phyloP scores from a whole-genome alignment of 2,888 invertebrate genomes.

The Ptilodon capucinus region DNA sequence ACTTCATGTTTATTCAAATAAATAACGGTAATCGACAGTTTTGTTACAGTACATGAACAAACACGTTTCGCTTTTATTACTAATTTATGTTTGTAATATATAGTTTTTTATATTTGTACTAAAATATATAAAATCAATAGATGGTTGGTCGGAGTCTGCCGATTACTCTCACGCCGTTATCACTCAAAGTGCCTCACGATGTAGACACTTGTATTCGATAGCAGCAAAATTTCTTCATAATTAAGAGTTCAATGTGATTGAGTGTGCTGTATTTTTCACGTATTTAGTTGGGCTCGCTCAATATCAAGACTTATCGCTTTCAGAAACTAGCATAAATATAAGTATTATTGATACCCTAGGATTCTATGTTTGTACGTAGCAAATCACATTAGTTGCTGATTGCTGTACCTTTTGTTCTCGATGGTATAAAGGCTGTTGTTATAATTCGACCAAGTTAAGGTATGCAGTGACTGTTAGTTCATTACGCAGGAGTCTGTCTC shows the following conservation, averaged over 20 bases:
- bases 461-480: constrained; percentile 56
- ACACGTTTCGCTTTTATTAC: constrained; percentile 69
- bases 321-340: constrained; percentile 69
- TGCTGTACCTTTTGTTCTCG: constrained; percentile 71
- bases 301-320: constrained; percentile 79
- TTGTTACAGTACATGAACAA: constrained; percentile 63
- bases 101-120: constrained; percentile 33
- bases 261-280: constrained; percentile 70
- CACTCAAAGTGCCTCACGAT: constrained; percentile 51
- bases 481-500: constrained; percentile 49
- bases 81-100: constrained; percentile 36
- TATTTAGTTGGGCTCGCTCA: constrained; percentile 80
- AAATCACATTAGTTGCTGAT: constrained; percentile 71
- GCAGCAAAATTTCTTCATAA: constrained; percentile 17
- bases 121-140: constrained; percentile 8
- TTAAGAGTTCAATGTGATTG: constrained; percentile 55
- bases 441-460: constrained; percentile 69
- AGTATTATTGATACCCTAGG: constrained; percentile 72
- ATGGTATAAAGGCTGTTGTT: constrained; percentile 69
- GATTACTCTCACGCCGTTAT: constrained; percentile 20
- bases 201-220: constrained; percentile 25
- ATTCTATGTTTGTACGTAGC: constrained; percentile 70
- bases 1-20: constrained; percentile 62
- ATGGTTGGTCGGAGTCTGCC: constrained; percentile 30
- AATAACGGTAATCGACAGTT: constrained; percentile 56